phyloP scores from a whole-genome alignment of 2,797 vertebrate species.

The Octomys mimax region DNA sequence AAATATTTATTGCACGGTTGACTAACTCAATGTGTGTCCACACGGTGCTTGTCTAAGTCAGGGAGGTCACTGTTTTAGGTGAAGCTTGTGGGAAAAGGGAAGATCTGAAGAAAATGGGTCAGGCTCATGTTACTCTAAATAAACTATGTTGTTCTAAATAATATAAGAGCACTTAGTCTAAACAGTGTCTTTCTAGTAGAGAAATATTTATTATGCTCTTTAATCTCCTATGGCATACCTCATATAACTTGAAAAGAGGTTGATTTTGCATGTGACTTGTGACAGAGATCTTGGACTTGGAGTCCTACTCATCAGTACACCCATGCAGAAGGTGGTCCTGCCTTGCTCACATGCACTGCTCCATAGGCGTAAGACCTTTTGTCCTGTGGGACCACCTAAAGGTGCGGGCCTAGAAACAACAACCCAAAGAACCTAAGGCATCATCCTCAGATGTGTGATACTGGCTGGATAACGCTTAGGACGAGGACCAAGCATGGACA shows the following conservation, averaged over 20 bases:
- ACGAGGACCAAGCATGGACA: background rate
- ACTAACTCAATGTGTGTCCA: background rate
- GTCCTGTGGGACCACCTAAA: background rate
- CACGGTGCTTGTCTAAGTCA: background rate
- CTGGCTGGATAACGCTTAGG: background rate
- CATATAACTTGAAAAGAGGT: background rate
- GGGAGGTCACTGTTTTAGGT: conserved; percentile 39
- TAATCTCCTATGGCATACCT: conserved; percentile 3
- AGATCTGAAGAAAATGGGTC: background rate
- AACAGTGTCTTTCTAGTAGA: conserved; percentile 36
- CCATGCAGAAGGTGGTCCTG: background rate
- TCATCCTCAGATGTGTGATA: background rate
- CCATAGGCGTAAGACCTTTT: background rate
- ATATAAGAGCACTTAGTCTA: conserved; percentile 2
- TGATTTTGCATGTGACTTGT: conserved; percentile 9
- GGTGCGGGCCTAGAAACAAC: background rate
- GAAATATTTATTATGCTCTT: conserved; percentile 54
- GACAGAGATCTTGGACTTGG: conserved; percentile 41
- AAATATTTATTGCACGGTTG: conserved; percentile 56
- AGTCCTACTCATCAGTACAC: background rate
- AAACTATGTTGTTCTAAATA: conserved; percentile 55
- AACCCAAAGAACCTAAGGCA: background rate
- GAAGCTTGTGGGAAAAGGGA: conserved; percentile 2
- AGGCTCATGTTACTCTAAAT: conserved; percentile 30
- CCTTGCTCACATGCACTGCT: background rate